These are phyloP conservation scores for Tenthredo amoena DNA, from an alignment of 2,888 invertebrate genomes.

Conservation along the genomic window DNA sequence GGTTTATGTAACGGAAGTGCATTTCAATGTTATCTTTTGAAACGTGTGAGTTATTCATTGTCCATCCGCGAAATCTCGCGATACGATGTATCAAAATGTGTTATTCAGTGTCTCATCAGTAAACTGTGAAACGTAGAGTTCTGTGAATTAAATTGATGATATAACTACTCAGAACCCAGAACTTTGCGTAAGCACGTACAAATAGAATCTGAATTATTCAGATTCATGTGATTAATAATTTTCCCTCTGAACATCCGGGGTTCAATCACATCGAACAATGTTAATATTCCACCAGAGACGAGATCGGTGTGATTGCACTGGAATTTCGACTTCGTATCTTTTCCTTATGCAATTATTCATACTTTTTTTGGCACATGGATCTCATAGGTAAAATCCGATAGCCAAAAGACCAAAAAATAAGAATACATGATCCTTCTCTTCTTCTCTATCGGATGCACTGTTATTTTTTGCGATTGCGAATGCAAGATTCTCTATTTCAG, in stretches of 20 bases:
- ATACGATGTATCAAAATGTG: neutral
- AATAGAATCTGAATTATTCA: neutral
- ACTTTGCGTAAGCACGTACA: neutral
- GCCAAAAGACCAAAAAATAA: too few relatives aligned
- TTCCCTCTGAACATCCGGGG: neutral
- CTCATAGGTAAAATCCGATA: too few relatives aligned
- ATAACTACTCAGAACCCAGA: neutral
- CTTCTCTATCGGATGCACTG: neutral
- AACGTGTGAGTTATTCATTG: neutral
- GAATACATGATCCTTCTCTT: neutral
- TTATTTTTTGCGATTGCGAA: neutral
- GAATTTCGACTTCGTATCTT: neutral
- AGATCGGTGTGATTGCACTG: neutral
- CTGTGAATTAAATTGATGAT: neutral
- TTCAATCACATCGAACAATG: neutral
- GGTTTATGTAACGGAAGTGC: neutral
- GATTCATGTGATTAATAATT: neutral
- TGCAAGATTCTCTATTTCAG: neutral
- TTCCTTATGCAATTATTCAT: neutral
- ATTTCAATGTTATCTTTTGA: neutral
- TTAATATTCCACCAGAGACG: neutral
- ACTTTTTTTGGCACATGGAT: too few relatives aligned
- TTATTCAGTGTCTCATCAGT: neutral
- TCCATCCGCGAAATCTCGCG: neutral
- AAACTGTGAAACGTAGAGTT: neutral